phyloP scores from a whole-genome alignment of 2,888 invertebrate genomes.

The Xylocampa areola region DNA sequence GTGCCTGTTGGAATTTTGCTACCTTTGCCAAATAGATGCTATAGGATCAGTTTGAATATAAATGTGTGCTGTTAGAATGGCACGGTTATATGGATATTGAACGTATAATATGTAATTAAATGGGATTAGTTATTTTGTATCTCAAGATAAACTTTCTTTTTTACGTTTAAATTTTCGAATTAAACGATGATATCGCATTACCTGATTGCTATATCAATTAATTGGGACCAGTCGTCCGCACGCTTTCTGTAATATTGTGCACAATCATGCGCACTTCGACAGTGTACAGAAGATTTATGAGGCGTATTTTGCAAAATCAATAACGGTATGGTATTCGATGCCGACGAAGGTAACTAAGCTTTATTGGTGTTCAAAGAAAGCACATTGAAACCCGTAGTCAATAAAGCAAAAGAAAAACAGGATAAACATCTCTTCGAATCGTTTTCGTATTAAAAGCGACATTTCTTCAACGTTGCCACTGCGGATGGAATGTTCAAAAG shows the following conservation, averaged over 20 bases:
- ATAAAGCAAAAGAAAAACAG: constrained; percentile 65
- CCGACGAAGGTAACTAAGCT: constrained; percentile 11
- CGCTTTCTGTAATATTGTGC: constrained; percentile 29
- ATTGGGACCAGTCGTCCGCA: constrained; percentile 26
- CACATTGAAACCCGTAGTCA: constrained; percentile 57
- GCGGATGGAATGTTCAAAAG: constrained; percentile 68
- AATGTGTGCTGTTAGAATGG: neutral
- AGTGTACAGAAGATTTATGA: constrained; percentile 19
- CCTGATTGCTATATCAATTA: constrained; percentile 17
- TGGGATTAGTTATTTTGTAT: no score
- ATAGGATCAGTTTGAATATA: neutral
- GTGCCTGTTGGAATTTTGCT: constrained; percentile 33
- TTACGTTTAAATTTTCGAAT: constrained; percentile 2
- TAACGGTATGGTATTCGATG: neutral
- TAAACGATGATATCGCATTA: constrained; percentile 8
- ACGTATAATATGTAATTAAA: neutral
- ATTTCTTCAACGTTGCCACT: constrained; percentile 64
- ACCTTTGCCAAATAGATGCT: constrained; percentile 20
- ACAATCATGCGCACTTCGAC: constrained; percentile 25
- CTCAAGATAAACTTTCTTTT: no score
- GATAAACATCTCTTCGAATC: constrained; percentile 64
- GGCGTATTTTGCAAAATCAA: neutral
- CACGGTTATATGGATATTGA: neutral
- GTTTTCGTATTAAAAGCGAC: constrained; percentile 71
- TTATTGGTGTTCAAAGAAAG: constrained; percentile 41